A percentile compares a stretch with the other conserved stretches of the same genome.
Evolutionary conservation across 2,113 vertebrate genomes (phyloP).

Genomic region (Actenoides lindsayi): DNA sequence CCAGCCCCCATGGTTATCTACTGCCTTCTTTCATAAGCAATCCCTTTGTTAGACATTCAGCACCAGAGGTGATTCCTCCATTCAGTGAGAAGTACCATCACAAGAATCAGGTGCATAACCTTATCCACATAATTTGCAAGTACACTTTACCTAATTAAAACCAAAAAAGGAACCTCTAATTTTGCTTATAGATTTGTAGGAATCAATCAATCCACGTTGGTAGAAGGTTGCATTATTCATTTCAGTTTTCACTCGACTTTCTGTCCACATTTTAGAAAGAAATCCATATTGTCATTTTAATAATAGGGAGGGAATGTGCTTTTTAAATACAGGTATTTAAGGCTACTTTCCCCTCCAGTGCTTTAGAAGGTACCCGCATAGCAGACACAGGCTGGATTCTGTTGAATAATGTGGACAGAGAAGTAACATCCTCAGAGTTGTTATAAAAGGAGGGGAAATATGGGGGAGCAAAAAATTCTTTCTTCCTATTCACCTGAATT

Average conservation of each 20-base stretch:
- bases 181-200: not conserved
- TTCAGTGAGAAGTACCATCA: not conserved
- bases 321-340: conserved; percentile 25
- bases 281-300: conserved; percentile 22
- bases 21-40: not conserved
- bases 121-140: not conserved
- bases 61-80: not conserved
- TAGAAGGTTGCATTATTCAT: not conserved
- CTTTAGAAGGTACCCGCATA: not conserved
- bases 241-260: not conserved
- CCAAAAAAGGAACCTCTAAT: not conserved
- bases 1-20: not conserved
- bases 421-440: not conserved
- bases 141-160: not conserved
- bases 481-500: not conserved
- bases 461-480: not conserved
- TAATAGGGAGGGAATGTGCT: not conserved
- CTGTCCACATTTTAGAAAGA: conserved; percentile 14
- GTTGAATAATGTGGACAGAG: conserved; percentile 13
- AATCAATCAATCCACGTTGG: not conserved
- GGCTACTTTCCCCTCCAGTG: conserved; percentile 11
- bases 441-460: conserved; percentile 11
- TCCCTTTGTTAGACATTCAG: not conserved
- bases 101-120: not conserved
- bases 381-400: conserved; percentile 49